These are phyloP conservation scores for Pangasius krempfi DNA, from an alignment of 2,797 vertebrate species.

Conservation along the genomic window DNA sequence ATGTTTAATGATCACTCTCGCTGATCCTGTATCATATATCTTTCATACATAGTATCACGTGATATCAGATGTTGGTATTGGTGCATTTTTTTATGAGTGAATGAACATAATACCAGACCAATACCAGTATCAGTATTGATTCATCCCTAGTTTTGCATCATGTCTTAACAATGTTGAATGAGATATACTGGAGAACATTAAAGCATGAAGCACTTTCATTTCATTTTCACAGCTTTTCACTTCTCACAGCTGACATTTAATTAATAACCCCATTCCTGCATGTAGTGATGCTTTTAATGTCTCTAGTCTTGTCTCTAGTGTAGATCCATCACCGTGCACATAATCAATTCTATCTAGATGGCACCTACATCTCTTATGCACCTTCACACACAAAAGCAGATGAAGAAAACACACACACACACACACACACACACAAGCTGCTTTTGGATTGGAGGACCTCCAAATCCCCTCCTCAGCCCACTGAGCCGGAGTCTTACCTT, in stretches of 20 bases:
- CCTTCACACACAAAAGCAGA: background rate
- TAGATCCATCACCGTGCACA: slow-evolving; percentile 30
- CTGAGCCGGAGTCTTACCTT: slow-evolving; percentile 86
- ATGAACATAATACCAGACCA: background rate
- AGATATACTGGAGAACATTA: background rate
- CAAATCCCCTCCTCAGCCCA: slow-evolving; percentile 69
- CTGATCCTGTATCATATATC: background rate
- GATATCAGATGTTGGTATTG: background rate
- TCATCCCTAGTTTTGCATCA: background rate
- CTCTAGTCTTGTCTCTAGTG: slow-evolving; percentile 49
- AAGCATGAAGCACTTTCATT: background rate
- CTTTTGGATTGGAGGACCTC: slow-evolving; percentile 53
- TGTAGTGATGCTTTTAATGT: slow-evolving; percentile 43
- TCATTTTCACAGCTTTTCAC: background rate
- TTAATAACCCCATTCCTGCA: slow-evolving; percentile 65
- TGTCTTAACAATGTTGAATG: background rate
- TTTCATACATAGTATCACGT: background rate
- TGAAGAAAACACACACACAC: slow-evolving; percentile 33
- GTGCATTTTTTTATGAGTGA: background rate
- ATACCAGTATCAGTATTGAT: background rate
- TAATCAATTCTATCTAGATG: slow-evolving; percentile 38
- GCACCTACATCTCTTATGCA: slow-evolving; percentile 28
- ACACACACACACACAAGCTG: slow-evolving; percentile 31
- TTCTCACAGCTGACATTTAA: slow-evolving; percentile 66
- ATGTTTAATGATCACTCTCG: background rate